Conservation (phyloP, 2,797 vertebrate species). For the Spheniscus humboldti region DNA sequence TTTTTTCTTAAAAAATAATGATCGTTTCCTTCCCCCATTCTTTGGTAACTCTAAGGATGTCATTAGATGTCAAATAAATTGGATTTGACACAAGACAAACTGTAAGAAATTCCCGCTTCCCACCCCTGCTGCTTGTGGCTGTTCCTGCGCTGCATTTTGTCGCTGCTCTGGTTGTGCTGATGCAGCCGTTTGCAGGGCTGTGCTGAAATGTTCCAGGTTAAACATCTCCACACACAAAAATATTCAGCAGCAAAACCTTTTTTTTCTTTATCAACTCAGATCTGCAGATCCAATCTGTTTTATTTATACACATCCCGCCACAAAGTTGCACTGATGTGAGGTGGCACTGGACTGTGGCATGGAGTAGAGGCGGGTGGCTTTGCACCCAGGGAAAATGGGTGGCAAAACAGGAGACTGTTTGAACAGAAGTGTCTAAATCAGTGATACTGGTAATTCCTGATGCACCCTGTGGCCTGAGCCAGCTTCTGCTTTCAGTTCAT, state of each 20-base stretch:
- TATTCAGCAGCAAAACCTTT: neutral
- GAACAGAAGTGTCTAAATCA: neutral
- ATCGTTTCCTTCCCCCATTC: neutral
- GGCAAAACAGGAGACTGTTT: neutral
- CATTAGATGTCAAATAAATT: slow-evolving; percentile 1
- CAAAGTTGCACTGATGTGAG: neutral
- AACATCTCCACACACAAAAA: neutral
- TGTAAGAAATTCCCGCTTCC: neutral
- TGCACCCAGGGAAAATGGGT: neutral
- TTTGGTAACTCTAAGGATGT: neutral
- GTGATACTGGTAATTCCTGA: neutral
- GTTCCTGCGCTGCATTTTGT: neutral
- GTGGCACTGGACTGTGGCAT: neutral
- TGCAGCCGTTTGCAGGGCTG: neutral
- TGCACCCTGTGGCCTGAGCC: neutral
- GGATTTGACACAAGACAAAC: neutral
- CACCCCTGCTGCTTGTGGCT: neutral
- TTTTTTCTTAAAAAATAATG: neutral
- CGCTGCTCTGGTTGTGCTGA: neutral
- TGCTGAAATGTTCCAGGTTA: neutral
- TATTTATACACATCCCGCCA: neutral
- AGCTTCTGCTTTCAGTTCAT: neutral
- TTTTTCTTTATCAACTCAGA: neutral
- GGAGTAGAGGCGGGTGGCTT: neutral
- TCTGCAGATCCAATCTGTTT: neutral